Conservation (phyloP, 2,113 vertebrate genomes). For the Callipepla californica region DNA sequence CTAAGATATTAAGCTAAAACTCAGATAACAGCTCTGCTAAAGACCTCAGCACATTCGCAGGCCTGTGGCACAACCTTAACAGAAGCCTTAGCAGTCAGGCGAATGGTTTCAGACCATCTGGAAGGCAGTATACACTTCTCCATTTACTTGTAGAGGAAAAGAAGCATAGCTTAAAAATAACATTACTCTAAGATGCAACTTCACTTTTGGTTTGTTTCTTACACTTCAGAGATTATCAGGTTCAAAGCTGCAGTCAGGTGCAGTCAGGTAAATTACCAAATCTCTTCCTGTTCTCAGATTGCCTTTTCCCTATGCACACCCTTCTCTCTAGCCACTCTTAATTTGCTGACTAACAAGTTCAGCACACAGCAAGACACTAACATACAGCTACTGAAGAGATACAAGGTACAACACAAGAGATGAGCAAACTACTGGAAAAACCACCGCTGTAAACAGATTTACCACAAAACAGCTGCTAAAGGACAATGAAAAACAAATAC, state of each 20-base stretch:
- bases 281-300: neutral
- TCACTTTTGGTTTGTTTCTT: neutral
- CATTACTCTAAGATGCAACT: accelerated
- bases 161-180: neutral
- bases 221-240: neutral
- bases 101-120: neutral
- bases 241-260: neutral
- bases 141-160: neutral
- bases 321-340: neutral
- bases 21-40: neutral
- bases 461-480: neutral
- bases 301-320: neutral
- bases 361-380: neutral
- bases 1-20: neutral
- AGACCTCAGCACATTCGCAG: neutral
- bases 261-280: neutral
- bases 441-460: neutral
- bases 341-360: neutral
- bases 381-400: neutral
- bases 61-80: neutral
- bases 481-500: neutral
- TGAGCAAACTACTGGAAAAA: neutral
- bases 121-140: neutral
- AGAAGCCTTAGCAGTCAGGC: neutral
- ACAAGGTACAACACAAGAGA: neutral